Evolutionary conservation across 2,888 invertebrate species (phyloP), one percentile per base, ranked within the genome.

Genomic region (Cephus pygmeus): DNA sequence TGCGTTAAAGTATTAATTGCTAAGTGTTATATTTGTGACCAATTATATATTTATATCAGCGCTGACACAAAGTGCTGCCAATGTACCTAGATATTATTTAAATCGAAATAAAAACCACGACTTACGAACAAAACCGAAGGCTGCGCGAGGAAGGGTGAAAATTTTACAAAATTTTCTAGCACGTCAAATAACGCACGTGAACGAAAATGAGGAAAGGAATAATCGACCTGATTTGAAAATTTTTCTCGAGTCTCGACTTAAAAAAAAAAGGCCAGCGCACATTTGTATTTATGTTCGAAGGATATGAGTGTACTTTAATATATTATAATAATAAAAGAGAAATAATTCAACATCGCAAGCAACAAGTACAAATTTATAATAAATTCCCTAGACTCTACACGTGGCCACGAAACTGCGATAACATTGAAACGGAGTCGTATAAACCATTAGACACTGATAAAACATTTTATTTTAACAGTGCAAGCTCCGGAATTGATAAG

Each of bases 281-380:
- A 76, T 78, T 76, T 78, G 76, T 76, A 78, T 78, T 78, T 76
- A 78, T 71, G 76, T 76, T 77, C 35, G 73, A 56, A 76, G 73
- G 75, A 78, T 69, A 78, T 78, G 56, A 78, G 76, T 78, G 78
- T 78, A 76, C 73, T 78, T 78, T 78, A 78, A 73, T 78, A 78
- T 78, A 78, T 78, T 78, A 77, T 76, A 76, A 78, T 78, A 78
- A 78, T 78, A 78, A 78, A 78, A 78, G 23, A 56, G 56, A 56
- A 23, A 56, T 23, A 56, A 56, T 56, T 56, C 23, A 23, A 56
- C 23, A 56, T 56, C 56, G 23, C 56, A 15, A 56, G 56, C 56
- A 23, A 9, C 23, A 56, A 23, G 9, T 56, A 56, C 56, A 23
- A 56, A 56, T 56, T 9, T 56, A 9, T 56, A 15, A 23, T 56